Base-by-base conservation (phyloP, 1,140 invertebrate genomes). In the Neuroterus valhalla region DNA sequence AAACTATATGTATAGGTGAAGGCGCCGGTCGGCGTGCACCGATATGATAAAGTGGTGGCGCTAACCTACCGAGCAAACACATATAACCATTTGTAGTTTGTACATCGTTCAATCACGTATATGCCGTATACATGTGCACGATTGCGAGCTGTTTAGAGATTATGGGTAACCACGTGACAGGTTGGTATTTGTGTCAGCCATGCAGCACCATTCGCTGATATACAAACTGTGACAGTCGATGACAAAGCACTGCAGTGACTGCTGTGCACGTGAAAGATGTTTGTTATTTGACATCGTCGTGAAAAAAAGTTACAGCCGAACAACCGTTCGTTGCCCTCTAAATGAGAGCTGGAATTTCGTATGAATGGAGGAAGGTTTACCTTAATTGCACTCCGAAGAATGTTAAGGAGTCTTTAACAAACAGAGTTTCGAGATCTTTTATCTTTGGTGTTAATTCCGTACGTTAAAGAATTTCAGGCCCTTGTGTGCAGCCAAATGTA, bases 41-140 rank as follows among this genome's bases (percentile, higher is more conserved):
- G 55, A 62, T 62, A 62, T 62, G 55, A 62, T 62, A 62, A 62
- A 38, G 52, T 55, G 23, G 52, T 62, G 55, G 55, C 55, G 55
- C 55, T 62, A 38, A 31, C 55, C 52, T 62, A 23, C 10, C 23
- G 3, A 62, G 52, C 52, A 62, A 62, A 62, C 52, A 62, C 50
- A 26, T 19, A 52, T 31, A 62, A 31, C 15, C 52, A 62, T 31
- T 62, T 31, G 19, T 62, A 14, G 2, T 1, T 15, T 62, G 21
- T 21, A 5, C 26, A 31, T 31, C 15, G 14, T 1, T 21, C 31
- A 8, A 12, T 23, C 19, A 23, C 19, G 10, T 31, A 62, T 12
- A 31, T 26, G 12, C 31, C 14, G 23, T 26, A 62, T 31, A 14
- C 2, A 26, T 62, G 31, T 38, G 21, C 3, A 31, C 11, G 12